Conservation (phyloP, 2,888 invertebrate species). For the Neuroscelio doddi region DNA sequence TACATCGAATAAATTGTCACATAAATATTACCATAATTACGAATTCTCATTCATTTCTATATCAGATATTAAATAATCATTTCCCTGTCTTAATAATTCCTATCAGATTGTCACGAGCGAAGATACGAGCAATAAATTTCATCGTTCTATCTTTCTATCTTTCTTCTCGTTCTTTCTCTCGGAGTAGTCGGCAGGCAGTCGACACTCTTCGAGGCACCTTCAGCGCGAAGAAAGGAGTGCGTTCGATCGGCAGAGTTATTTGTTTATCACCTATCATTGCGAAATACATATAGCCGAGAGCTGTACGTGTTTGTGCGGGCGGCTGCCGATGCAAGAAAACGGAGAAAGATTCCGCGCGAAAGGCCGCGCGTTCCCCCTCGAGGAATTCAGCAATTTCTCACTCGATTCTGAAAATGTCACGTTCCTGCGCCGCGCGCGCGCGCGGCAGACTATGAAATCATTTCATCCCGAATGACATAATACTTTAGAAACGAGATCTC, state of each 20-base stretch:
- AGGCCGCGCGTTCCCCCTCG: conserved; percentile 57
- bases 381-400: conserved; percentile 60
- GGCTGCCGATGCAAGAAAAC: conserved; percentile 11
- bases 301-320: conserved; percentile 18
- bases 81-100: conserved; percentile 23
- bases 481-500: no score
- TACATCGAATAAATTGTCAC: conserved; percentile 39
- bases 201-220: conserved; percentile 17
- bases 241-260: conserved; percentile 46
- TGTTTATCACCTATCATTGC: conserved; percentile 49
- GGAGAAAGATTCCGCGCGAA: conserved; percentile 51
- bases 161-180: conserved; percentile 22
- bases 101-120: conserved; percentile 11
- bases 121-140: conserved; percentile 34
- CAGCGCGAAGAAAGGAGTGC: conserved; percentile 48
- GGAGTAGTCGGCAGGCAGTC: conserved; percentile 7
- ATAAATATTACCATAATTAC: conserved; percentile 45
- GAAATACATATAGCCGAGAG: conserved; percentile 24
- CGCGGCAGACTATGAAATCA: background rate
- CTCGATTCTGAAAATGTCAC: conserved; percentile 67
- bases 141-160: conserved; percentile 39
- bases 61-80: conserved; percentile 44
- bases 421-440: conserved; percentile 25
- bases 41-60: conserved; percentile 33
- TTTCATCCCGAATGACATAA: background rate